These are phyloP conservation scores for Fopius arisanus DNA, from an alignment of 1,140 invertebrate genomes.

Conservation along the genomic window DNA sequence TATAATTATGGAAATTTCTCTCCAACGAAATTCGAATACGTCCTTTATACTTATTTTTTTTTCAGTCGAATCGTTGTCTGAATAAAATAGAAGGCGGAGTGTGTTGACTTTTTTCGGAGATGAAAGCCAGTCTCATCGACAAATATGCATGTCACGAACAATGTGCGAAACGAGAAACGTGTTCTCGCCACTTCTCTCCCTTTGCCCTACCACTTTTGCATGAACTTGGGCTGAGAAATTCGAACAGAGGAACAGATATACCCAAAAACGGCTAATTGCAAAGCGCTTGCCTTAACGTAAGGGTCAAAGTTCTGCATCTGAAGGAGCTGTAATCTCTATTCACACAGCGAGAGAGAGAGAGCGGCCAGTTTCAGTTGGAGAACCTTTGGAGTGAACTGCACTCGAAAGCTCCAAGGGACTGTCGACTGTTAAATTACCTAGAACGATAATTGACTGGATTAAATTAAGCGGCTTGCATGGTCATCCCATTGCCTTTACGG, in stretches of 20 bases:
- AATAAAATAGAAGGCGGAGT: neutral
- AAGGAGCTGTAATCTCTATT: constrained; percentile 17
- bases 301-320: constrained; percentile 5
- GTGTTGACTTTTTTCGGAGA: neutral
- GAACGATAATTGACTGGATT: constrained; percentile 39
- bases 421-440: constrained; percentile 34
- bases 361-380: constrained; percentile 5
- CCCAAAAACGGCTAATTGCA: neutral
- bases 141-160: constrained; percentile 19
- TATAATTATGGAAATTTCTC: constrained; percentile 49
- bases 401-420: constrained; percentile 16
- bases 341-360: neutral
- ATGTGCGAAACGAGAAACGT: constrained; percentile 11
- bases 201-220: neutral
- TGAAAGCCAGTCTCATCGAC: constrained; percentile 13
- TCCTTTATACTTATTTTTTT: constrained; percentile 5
- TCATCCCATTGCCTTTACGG: constrained; percentile 12
- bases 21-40: neutral
- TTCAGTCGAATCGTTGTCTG: neutral
- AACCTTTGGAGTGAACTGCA: neutral
- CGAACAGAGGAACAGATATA: neutral
- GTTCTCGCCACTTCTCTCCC: neutral
- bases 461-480: constrained; percentile 32
- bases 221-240: neutral
- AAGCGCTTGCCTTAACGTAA: neutral